Evolutionary conservation across 2,797 vertebrate genomes (phyloP).

Genomic region (Acanthurus lineatus): DNA sequence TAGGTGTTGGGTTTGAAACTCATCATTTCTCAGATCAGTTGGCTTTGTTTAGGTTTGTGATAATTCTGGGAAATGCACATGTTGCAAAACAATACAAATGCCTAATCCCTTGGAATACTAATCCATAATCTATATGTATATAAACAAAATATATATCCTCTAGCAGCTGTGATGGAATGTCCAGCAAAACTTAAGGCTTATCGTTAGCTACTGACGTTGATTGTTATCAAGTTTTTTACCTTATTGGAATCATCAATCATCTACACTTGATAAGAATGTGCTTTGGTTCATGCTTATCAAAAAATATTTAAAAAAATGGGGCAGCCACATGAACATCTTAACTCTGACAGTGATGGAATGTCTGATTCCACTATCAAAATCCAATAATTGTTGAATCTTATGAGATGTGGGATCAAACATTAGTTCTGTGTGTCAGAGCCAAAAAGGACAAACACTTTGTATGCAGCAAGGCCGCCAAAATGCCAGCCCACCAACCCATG

Average conservation of each 20-base stretch:
- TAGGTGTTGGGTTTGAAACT: no score
- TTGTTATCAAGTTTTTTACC: slow-evolving; percentile 1
- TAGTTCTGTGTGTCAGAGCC: background rate
- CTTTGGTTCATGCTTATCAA: background rate
- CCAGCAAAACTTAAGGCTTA: background rate
- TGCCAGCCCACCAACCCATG: slow-evolving; percentile 3
- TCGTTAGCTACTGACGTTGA: background rate
- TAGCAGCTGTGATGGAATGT: background rate
- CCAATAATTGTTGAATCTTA: background rate
- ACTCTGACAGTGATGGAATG: slow-evolving; percentile 34
- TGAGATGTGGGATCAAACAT: slow-evolving; percentile 9
- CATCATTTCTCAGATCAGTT: no score
- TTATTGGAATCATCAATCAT: slow-evolving; percentile 40
- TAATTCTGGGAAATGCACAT: no score
- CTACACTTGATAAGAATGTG: background rate
- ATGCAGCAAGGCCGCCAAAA: slow-evolving; percentile 4
- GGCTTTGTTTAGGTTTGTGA: no score
- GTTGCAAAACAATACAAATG: no score
- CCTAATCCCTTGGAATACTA: no score
- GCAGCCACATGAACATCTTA: background rate
- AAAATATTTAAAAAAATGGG: background rate
- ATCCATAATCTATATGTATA: no score
- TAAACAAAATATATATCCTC: background rate
- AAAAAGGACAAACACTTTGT: background rate
- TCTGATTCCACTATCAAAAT: background rate